Base-by-base conservation (phyloP, 1,140 invertebrate species). In the Helicoverpa armigera region DNA sequence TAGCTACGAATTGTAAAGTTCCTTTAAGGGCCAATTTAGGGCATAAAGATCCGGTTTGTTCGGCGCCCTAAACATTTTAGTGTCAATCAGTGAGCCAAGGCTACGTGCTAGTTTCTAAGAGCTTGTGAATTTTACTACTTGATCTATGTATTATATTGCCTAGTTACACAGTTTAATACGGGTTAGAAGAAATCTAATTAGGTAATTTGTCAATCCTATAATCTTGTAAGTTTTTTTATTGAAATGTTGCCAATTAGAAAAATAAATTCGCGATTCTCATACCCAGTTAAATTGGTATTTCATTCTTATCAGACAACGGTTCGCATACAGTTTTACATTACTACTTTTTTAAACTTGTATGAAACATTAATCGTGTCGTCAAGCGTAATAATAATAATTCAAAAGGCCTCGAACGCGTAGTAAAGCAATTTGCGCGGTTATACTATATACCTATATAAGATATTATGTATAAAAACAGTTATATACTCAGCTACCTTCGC, bases 21-120 rank as follows among this genome's bases (percentile, higher is more conserved):
- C 89, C 86, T 91, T 87, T 87, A 88, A 90, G 86, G 73, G 89
- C 87, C 85, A 85, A 93, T 91, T 90, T 85, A 90, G 91, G 88
- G 78, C 89, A 85, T 72, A 82, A 65, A 87, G 86, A 91, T 92
- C 92, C 92, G 89, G 92, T 92, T 91, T 78, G 76, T 65, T 73
- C 81, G 82, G 70, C 85, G 86, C 81, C 87, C 88, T 82, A 90
- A 92, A 89, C 88, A 84, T 79, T 78, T 82, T 76, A 80, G 81
- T 86, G 85, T 86, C 83, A 87, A 87, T 86, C 85, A 84, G 81
- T 84, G 65, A 84, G 82, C 83, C 87, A 88, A 88, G 87, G 87
- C 86, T 86, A 65, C 56, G 75, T 60, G 18, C 82, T 65, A 79
- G 81, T 81, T 85, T 84, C 76, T 67, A 35, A 81, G 18, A 67